Conservation (phyloP, 2,888 invertebrate species). For the Eupithecia subumbrata region DNA sequence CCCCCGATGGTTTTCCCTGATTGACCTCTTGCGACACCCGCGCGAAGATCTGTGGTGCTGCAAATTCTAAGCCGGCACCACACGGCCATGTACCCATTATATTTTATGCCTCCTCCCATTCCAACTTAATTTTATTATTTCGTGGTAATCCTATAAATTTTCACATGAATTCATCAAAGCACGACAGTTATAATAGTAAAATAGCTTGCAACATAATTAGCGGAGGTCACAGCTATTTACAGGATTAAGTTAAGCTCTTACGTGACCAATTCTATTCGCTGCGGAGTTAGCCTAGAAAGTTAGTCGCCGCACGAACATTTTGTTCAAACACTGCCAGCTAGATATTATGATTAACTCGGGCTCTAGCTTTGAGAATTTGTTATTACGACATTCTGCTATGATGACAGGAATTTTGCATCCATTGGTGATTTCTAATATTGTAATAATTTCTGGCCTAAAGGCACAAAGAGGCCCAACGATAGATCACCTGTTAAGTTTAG, state of each 20-base stretch:
- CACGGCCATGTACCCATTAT: too few relatives aligned
- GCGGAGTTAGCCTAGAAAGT: slow-evolving; percentile 30
- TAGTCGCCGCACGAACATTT: slow-evolving; percentile 35
- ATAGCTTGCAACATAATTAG: slow-evolving; percentile 16
- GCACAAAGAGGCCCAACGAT: not conserved
- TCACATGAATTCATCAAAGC: not conserved
- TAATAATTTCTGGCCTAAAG: not conserved
- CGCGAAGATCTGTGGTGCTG: too few relatives aligned
- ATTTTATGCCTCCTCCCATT: not conserved
- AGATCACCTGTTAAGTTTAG: not conserved
- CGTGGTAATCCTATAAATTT: not conserved
- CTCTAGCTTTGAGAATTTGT: slow-evolving; percentile 13
- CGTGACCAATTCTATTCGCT: slow-evolving; percentile 35
- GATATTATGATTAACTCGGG: slow-evolving; percentile 24
- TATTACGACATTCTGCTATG: not conserved
- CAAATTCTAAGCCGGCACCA: too few relatives aligned
- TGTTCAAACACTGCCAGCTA: slow-evolving; percentile 30
- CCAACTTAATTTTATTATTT: not conserved
- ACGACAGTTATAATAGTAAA: not conserved
- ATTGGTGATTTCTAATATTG: not conserved
- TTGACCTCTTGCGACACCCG: too few relatives aligned
- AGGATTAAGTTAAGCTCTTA: slow-evolving; percentile 28
- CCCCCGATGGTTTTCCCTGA: too few relatives aligned
- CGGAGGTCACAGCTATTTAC: slow-evolving; percentile 25
- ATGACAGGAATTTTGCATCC: not conserved